Percentiles rank a stretch among this genome's conserved stretches.
Conservation (phyloP, 2,888 invertebrate genomes). For the Pseudanteris insignis region DNA sequence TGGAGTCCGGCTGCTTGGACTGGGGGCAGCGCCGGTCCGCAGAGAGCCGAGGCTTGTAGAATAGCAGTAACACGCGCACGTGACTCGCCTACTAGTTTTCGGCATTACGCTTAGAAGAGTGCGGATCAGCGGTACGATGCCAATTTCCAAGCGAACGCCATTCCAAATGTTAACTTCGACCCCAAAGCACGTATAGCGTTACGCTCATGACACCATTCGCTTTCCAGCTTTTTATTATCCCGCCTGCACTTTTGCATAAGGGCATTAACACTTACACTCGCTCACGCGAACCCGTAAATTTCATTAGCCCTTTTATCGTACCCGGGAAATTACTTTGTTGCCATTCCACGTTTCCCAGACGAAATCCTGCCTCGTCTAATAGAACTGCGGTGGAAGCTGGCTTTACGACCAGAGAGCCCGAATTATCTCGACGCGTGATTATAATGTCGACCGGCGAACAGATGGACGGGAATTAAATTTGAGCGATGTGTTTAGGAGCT, state of each 20-base stretch:
- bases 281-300: not conserved
- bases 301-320: constrained; percentile 1
- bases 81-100: constrained; percentile 59
- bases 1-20: constrained; percentile 48
- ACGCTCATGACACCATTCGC: constrained; percentile 42
- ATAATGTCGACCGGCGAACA: no score
- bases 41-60: constrained; percentile 54
- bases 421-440: no score
- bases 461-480: no score
- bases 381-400: no score
- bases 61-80: no score
- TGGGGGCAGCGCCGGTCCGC: constrained; percentile 48
- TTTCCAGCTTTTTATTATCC: constrained; percentile 29
- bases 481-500: no score
- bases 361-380: no score
- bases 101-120: constrained; percentile 58
- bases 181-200: constrained; percentile 45
- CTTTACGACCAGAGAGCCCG: no score
- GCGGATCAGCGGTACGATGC: constrained; percentile 60
- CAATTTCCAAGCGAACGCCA: constrained; percentile 52
- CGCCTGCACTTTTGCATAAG: constrained; percentile 20
- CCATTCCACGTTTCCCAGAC: no score
- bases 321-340: not conserved
- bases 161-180: constrained; percentile 44
- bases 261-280: constrained; percentile 24